Evolutionary conservation across 2,888 invertebrate species (phyloP), one percentile per base, ranked within the genome.

Genomic region (Bugula neritina): DNA sequence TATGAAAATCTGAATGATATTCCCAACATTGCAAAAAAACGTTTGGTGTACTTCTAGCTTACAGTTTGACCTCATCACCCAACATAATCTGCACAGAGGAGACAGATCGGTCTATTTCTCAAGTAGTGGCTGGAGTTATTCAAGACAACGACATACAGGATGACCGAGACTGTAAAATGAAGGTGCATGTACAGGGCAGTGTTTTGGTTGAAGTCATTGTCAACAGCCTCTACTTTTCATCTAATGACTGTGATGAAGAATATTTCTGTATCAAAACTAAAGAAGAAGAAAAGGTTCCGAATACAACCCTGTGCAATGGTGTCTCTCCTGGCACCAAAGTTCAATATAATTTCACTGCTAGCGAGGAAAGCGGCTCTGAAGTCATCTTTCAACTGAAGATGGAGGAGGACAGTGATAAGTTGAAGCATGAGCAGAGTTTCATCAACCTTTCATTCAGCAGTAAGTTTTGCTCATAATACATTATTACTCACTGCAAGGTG

Each of bases 371-470:
- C 1, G 31, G 63, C 5, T 31, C 63, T 3, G 25, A 63, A 10
- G 29, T 63, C 3, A 63, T 34, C 3, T 63, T 63, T 63, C 5
- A 63, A 3, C 27, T 63, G 25, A 63, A 63, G 27, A 63, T 63
- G 63, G 63, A 63, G 10, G 27, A 31, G 31, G 63, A 63, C 31
- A 27, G 63, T 25, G 63, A 63, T 27, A 13, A 25, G 10, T 31
- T 31, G 13, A 27, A n/a, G 13, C 3, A 29, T 31, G 10, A 2
- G 13, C 63, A 63, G 31, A 63, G 63, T 27, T 63, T 31, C 31
- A 63, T 63, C 34, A 31, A 63, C 34, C 63, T 63, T 27, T 63
- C 63, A 3, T 63, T 63, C 31, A 31, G 5, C 5, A 63, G 63
- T 63, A 63, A 29, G 63, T 63, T 5, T n/a, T 5, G 57, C 57